Evolutionary conservation across 2,888 invertebrate genomes (phyloP).

Genomic region (Stenodera caucasica): DNA sequence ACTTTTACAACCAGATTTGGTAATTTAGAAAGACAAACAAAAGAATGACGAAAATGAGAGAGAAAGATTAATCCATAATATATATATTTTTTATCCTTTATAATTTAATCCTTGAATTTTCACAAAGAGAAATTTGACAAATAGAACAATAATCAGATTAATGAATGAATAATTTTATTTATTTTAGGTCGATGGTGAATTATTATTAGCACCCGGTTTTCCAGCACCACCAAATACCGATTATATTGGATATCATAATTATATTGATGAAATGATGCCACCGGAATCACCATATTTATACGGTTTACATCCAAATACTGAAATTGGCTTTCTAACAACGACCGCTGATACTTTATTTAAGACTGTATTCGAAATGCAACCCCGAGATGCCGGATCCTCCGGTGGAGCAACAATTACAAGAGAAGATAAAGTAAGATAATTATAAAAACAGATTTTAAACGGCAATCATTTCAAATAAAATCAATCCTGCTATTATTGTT

Average conservation of each 20-base stretch:
- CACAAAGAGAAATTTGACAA: conserved; percentile 6
- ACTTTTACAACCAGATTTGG: conserved; percentile 84
- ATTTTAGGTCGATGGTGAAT: conserved; percentile 80
- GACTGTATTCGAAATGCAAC: conserved; percentile 87
- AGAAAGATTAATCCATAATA: conserved; percentile 2
- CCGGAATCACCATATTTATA: conserved; percentile 90
- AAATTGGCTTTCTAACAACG: conserved; percentile 89
- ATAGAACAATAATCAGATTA: conserved; percentile 9
- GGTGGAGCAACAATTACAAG: conserved; percentile 70
- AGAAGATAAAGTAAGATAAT: conserved; percentile 92
- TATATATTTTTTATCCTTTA: background rate
- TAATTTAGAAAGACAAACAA: conserved; percentile 49
- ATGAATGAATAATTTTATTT: background rate
- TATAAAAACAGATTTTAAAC: too few species aligned
- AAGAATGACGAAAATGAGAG: background rate
- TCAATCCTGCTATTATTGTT: too few species aligned
- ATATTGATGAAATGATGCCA: conserved; percentile 85
- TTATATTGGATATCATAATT: conserved; percentile 82
- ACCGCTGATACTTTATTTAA: conserved; percentile 83
- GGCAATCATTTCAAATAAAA: too few species aligned
- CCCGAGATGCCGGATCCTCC: conserved; percentile 74
- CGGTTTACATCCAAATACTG: conserved; percentile 92
- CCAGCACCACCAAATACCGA: conserved; percentile 86
- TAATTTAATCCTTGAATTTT: background rate
- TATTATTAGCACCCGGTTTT: conserved; percentile 81